phyloP scores from a whole-genome alignment of 2,888 invertebrate genomes.

The Odontothrips loti region DNA sequence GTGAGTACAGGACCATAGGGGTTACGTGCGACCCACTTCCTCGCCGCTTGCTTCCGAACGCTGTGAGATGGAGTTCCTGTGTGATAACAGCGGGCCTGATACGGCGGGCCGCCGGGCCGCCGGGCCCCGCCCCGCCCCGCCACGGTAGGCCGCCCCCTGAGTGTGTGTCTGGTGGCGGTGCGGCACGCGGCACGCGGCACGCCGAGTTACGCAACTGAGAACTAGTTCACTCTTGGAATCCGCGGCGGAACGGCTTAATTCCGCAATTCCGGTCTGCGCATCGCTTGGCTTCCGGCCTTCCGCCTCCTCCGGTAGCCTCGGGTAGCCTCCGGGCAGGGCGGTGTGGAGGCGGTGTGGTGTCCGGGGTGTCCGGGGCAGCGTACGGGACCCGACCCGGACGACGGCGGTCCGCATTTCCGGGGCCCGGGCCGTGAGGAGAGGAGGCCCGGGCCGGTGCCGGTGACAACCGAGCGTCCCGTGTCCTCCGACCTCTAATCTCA shows the following conservation, averaged over 20 bases:
- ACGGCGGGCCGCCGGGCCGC: background rate
- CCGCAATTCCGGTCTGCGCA: background rate
- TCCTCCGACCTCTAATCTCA: too few relatives aligned
- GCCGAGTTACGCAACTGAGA: conserved; percentile 8
- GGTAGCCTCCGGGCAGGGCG: too few relatives aligned
- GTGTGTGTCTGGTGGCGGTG: conserved; percentile 1
- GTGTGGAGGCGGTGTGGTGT: conserved; percentile 34
- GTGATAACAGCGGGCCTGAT: background rate
- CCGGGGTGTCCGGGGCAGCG: conserved; percentile 34
- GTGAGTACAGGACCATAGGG: conserved; percentile 53
- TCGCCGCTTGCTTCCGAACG: background rate
- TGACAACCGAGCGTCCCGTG: too few relatives aligned
- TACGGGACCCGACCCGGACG: conserved; percentile 23
- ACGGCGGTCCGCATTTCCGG: conserved; percentile 29
- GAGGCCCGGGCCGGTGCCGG: too few relatives aligned
- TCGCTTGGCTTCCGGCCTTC: background rate
- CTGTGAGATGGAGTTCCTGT: background rate
- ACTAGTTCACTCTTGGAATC: conserved; percentile 26
- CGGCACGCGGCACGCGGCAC: background rate
- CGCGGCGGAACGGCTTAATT: conserved; percentile 22
- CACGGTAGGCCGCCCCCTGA: conserved; percentile 18
- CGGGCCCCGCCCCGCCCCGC: background rate
- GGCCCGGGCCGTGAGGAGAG: too few relatives aligned
- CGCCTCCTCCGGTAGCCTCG: background rate
- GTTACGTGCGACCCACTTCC: background rate